Evolutionary conservation across 1,140 invertebrate genomes (phyloP), one percentile per base, ranked within the genome.

Genomic region (Neotoxoptera formosana): DNA sequence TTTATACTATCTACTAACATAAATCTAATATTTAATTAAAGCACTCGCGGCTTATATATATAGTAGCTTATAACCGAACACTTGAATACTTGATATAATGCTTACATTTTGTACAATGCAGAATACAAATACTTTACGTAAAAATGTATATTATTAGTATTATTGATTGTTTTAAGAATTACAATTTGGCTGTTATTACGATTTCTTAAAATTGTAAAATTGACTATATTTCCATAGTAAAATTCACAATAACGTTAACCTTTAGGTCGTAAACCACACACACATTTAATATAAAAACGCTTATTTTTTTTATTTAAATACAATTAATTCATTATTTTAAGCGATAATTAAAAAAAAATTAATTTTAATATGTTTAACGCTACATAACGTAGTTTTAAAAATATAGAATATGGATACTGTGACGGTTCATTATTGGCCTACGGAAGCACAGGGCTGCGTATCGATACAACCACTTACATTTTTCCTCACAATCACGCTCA

Each of bases 401-500:
- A 90, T 60, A 90, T 17, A 23, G 7, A 83, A 86, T 48, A 93
- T 93, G 91, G 91, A 93, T 45, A 93, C 91, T 21, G 91, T 93
- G 23, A 93, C 91, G 7, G 91, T 93, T 56, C 91, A 93, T 86
- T 93, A 93, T 86, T 93, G 91, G 91, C 76, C 93, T 41, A 90
- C 93, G 2, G 93, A 83, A 56, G 1, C 67, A 9, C 60, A 83
- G 25, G 9, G 36, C 1, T 56, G 56, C 53, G 47, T 89, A 45
- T 81, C 47, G 14, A 36, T 94, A 25, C 94, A 94, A 51, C 94
- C 94, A 21, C 81, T 84, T 21, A 90, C 93, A 11, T 25, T 94
- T 21, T 93, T 94, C 21, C 93, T 95, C 2, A 94, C 95, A 93
- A 95, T 95, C 30, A 96, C 96, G 0, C 94, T 96, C 60, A 93